Evolutionary conservation across 2,797 vertebrate species (phyloP).

Genomic region (Antrozous pallidus): DNA sequence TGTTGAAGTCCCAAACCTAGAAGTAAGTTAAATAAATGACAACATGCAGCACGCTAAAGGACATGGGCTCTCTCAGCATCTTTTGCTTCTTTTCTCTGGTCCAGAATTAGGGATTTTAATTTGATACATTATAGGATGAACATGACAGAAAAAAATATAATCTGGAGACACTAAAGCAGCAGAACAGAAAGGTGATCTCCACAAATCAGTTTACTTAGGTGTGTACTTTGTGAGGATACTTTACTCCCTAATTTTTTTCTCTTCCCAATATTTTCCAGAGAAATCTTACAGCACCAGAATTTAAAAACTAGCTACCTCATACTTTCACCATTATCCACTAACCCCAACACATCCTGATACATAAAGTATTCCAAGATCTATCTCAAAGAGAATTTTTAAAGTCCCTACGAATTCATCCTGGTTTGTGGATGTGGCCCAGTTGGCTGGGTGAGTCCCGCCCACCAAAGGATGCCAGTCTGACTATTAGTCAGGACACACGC

Average conservation of each 20-base stretch:
- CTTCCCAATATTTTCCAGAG: background rate
- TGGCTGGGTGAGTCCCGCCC: background rate
- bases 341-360: background rate
- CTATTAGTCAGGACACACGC: background rate
- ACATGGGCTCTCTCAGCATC: background rate
- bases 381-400: background rate
- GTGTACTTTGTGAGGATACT: background rate
- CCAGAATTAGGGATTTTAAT: background rate
- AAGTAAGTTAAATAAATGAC: background rate
- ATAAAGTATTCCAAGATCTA: background rate
- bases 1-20: background rate
- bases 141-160: background rate
- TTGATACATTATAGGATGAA: background rate
- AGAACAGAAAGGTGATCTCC: background rate
- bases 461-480: background rate
- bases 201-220: background rate
- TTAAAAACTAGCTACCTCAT: background rate
- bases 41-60: background rate
- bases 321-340: background rate
- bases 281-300: background rate
- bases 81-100: background rate
- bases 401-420: background rate
- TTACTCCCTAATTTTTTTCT: background rate
- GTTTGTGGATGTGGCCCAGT: background rate
- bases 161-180: background rate